Evolutionary conservation across 2,888 invertebrate species (phyloP), one percentile per base, ranked within the genome.

Genomic region (Cephus pulcher): DNA sequence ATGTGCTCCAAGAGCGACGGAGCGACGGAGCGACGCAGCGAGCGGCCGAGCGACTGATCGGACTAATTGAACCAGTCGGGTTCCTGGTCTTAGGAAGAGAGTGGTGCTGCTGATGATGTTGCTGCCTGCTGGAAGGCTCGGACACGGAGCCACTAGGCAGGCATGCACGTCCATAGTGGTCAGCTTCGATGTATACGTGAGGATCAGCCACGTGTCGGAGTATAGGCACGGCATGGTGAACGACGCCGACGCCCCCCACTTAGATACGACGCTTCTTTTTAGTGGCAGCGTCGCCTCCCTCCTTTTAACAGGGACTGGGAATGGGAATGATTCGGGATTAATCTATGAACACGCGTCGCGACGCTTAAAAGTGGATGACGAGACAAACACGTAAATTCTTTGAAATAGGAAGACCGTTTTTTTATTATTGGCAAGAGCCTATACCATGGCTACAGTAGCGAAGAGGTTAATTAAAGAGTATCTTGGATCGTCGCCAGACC

Each of bases 31-130:
- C 70, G 34, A 35, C 34, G 34, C 3, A 35, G 34, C 35, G 35
- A 35, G 71, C 71, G 71, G 33, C 33, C 71, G 71, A 71, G 33
- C 71, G 71, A 71, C 71, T 71, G 71, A 71, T 71, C 71, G 71
- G 70, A 71, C 71, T 71, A 71, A 71, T 71, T 71, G 11, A 34
- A 71, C 71, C 9, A 71, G 71, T 32, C 71, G 33, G 71, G 4
- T 15, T 30, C 71, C 71, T 23, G 3, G 35, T 35, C 34, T 34
- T 30, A n/a, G 33, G 30, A 32, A 56, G 56, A 56, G 56, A 56
- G 56, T 40, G 40, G 40, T 40, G 40, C 40, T 15, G 40, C 0
- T 40, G 15, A 40, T 40, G 40, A 40, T 40, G 40, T 56, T 56
- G 56, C 56, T 56, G 56, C 23, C 23, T 56, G 40, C 56, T 56